phyloP scores from a whole-genome alignment of 2,888 invertebrate genomes.

The Tethea ocularis region DNA sequence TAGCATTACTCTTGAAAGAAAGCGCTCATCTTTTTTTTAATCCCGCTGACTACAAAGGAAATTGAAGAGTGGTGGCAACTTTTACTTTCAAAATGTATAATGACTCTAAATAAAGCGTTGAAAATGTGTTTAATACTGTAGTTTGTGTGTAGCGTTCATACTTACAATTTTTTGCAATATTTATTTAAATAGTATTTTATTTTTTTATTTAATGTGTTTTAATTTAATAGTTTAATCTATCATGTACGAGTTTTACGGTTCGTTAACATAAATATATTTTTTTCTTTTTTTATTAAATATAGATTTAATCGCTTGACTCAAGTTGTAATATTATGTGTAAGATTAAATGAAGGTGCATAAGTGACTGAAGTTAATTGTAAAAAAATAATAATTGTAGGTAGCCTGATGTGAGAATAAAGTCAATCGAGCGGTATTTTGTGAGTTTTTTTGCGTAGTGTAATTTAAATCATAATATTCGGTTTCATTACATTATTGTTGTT shows the following conservation, averaged over 20 bases:
- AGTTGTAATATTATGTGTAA: neutral
- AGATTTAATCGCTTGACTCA: no score
- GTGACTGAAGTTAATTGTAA: neutral
- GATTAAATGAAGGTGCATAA: neutral
- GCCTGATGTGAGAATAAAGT: no score
- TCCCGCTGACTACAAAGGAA: constrained; percentile 13
- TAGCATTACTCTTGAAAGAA: neutral
- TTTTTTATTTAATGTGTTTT: neutral
- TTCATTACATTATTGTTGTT: no score
- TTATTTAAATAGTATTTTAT: neutral
- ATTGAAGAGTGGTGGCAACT: constrained; percentile 18
- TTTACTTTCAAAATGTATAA: constrained; percentile 31
- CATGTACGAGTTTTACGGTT: neutral
- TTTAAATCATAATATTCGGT: no score
- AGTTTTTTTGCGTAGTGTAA: no score
- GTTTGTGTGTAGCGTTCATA: constrained; percentile 19
- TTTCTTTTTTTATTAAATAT: neutral
- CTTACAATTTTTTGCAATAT: neutral
- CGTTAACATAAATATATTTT: neutral
- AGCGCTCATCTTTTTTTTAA: constrained; percentile 2
- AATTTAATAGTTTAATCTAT: neutral
- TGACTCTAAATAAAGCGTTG: constrained; percentile 7
- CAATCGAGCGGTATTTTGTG: no score
- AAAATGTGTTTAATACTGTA: constrained; percentile 9
- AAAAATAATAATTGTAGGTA: no score